A percentile compares a stretch with the other conserved stretches of the same genome.
phyloP scores from a whole-genome alignment of 1,140 invertebrate species.

The Zaprionus kolodkinae region DNA sequence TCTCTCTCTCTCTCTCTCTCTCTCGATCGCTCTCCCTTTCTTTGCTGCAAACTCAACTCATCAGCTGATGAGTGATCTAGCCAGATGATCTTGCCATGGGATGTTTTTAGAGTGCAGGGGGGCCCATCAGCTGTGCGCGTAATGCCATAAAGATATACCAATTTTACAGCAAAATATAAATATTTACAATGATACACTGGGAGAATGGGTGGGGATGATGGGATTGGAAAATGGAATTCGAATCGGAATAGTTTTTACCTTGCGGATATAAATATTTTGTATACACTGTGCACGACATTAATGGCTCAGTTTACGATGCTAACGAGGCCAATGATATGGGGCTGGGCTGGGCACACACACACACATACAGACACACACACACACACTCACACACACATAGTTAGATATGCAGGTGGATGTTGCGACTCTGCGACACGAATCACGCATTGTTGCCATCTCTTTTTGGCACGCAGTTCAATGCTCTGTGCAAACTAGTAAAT shows the following conservation, averaged over 20 bases:
- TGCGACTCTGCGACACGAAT: not conserved
- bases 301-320: slow-evolving; percentile 30
- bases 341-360: not conserved
- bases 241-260: slow-evolving; percentile 24
- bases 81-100: not conserved
- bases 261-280: slow-evolving; percentile 36
- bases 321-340: slow-evolving; percentile 17
- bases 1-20: too few species aligned
- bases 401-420: not conserved
- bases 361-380: not conserved
- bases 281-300: slow-evolving; percentile 49
- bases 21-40: not conserved
- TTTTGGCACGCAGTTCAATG: slow-evolving; percentile 53
- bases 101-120: not conserved
- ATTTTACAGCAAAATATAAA: slow-evolving; percentile 21
- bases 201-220: not conserved
- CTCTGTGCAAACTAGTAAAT: slow-evolving; percentile 14
- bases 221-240: slow-evolving; percentile 10
- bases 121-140: slow-evolving; percentile 7
- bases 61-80: not conserved
- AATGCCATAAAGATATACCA: not conserved
- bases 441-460: slow-evolving; percentile 8
- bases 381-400: not conserved
- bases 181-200: slow-evolving; percentile 30
- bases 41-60: not conserved